phyloP scores from a whole-genome alignment of 2,888 invertebrate genomes.

The Venusia cambrica region DNA sequence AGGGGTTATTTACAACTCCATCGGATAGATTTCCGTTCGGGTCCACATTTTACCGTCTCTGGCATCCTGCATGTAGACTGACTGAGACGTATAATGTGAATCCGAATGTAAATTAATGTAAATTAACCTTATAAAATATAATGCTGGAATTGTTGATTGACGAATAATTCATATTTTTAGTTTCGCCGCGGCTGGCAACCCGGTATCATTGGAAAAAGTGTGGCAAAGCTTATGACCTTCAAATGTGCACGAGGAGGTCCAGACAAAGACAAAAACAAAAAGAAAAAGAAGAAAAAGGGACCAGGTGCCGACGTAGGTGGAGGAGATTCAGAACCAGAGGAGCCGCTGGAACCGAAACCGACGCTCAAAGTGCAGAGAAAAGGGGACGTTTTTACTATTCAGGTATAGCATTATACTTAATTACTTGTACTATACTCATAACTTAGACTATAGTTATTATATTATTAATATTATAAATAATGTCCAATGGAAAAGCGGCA shows the following conservation, averaged over 20 bases:
- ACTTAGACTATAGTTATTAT: no score
- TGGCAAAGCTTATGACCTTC: slow-evolving; percentile 68
- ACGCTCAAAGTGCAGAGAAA: slow-evolving; percentile 84
- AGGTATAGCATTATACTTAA: slow-evolving; percentile 44
- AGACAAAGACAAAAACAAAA: slow-evolving; percentile 62
- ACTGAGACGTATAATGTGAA: no score
- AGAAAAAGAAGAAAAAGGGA: slow-evolving; percentile 61
- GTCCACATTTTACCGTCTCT: no score
- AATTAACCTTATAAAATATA: no score
- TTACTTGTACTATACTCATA: no score
- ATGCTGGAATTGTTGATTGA: no score
- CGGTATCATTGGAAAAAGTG: slow-evolving; percentile 76
- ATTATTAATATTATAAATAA: no score
- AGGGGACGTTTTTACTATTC: slow-evolving; percentile 83
- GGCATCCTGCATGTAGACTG: no score
- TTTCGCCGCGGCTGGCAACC: slow-evolving; percentile 80
- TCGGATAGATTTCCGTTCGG: no score
- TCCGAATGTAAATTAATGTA: no score
- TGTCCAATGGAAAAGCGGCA: no score
- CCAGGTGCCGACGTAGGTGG: slow-evolving; percentile 49
- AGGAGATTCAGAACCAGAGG: slow-evolving; percentile 69
- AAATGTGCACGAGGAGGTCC: slow-evolving; percentile 59
- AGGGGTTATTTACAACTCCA: no score
- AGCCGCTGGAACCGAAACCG: slow-evolving; percentile 80
- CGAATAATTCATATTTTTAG: slow-evolving; percentile 33